Conservation (phyloP, 2,888 invertebrate genomes). For the Syritta pipiens region DNA sequence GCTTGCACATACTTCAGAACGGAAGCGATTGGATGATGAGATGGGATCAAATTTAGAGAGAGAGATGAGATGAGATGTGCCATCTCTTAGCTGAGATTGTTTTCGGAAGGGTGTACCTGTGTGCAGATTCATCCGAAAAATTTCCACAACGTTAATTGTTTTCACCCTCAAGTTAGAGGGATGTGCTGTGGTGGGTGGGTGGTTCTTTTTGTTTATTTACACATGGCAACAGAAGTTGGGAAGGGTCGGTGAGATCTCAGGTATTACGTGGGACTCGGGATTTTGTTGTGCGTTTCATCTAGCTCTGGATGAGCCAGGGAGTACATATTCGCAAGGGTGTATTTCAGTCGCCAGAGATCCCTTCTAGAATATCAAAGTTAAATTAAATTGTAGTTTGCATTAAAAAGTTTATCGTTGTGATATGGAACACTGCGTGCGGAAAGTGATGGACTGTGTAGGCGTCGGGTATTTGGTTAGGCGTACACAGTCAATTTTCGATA, state of each 20-base stretch:
- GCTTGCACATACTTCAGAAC: slow-evolving; percentile 35
- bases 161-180: neutral
- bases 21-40: slow-evolving; percentile 16
- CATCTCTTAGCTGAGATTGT: slow-evolving; percentile 17
- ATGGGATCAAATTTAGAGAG: slow-evolving; percentile 10
- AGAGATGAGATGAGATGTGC: slow-evolving; percentile 2
- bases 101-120: neutral
- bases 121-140: slow-evolving; percentile 15
- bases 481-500: no score
- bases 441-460: no score
- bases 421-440: no score
- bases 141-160: slow-evolving; percentile 18
- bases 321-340: neutral
- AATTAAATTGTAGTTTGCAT: slow-evolving; percentile 79
- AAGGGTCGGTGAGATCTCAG: no score
- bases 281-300: no score
- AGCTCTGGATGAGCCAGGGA: no score
- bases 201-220: neutral
- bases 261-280: no score
- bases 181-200: neutral
- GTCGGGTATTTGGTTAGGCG: no score
- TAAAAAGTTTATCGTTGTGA: slow-evolving; percentile 76
- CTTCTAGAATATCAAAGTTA: slow-evolving; percentile 76
- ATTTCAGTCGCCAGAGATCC: neutral
- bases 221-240: no score